Evolutionary conservation across 2,888 invertebrate species (phyloP), one percentile per base, ranked within the genome.

Genomic region (Ceraclea dissimilis): DNA sequence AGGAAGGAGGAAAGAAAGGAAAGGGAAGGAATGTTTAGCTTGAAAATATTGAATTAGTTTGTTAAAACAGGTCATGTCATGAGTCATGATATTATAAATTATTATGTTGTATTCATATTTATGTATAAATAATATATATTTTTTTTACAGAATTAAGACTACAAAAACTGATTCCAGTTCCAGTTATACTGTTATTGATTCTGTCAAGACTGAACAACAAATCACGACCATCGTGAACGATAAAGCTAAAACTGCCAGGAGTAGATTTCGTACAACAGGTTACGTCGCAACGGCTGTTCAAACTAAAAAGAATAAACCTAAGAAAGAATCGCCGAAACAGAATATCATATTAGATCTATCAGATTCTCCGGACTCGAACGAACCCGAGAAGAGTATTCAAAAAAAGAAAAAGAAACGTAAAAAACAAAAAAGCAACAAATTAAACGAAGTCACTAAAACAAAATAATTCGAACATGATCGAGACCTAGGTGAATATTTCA

Each of bases 221-320:
- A 60, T 50, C 22, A 26, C 48, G n/a, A 47, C 34, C 13, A 19
- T 48, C 2, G 54, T 34, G 18, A 44, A 49, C 46, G 43, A 53
- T 17, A 51, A 47, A 51, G 34, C 54, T 13, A 48, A 31, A 20
- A 50, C 57, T 61, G 67, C 70, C 6, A 75, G 74, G 62, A 69
- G 69, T 56, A 78, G 78, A 60, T 84, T 84, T 64, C 79, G 80
- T 64, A 82, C 82, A 63, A 72, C 80, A 57, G 81, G 80, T 18
- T 72, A 81, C 60, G 80, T 84, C 0, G 79, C 82, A 22, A 79
- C 82, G 11, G 81, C 82, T 2, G 67, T 76, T 26, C 78, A 78
- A 65, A 70, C 66, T 22, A 75, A 72, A 60, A 78, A 75, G 64
- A 63, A 65, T 51, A 70, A 62, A 59, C 65, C 64, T 51, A 72